phyloP scores from a whole-genome alignment of 2,888 invertebrate species.

The Anorthoa munda region DNA sequence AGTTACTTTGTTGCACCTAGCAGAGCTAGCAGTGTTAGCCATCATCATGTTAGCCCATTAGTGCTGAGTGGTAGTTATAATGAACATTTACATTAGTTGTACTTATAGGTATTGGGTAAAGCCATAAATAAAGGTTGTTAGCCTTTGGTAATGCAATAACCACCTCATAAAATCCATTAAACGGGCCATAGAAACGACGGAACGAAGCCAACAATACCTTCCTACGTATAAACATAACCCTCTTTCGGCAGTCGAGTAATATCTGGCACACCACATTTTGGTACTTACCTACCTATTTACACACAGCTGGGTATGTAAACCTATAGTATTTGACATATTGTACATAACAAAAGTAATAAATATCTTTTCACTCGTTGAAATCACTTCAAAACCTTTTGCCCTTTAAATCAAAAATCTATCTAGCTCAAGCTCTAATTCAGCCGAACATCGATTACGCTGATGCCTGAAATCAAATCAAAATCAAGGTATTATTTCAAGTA shows the following conservation, averaged over 20 bases:
- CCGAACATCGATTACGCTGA: no score
- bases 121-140: slow-evolving; percentile 2
- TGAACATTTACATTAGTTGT: slow-evolving; percentile 4
- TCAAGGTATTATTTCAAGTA: no score
- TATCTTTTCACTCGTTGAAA: no score
- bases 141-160: slow-evolving; percentile 5
- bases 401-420: no score
- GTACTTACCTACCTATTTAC: neutral
- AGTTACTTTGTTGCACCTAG: slow-evolving; percentile 41
- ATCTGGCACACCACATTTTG: neutral
- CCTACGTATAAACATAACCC: no score
- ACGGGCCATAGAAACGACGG: neutral
- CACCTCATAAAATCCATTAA: slow-evolving; percentile 1
- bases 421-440: no score
- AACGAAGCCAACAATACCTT: neutral
- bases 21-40: slow-evolving; percentile 27
- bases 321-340: no score
- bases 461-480: no score
- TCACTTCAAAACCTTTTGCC: no score
- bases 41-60: slow-evolving; percentile 45
- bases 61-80: slow-evolving; percentile 14
- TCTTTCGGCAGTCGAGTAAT: neutral
- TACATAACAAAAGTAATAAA: no score
- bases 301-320: no score
- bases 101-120: neutral